Percentiles rank a stretch among this genome's conserved stretches.
Conservation (phyloP, 2,888 invertebrate genomes). For the Eristalinus sepulchralis region DNA sequence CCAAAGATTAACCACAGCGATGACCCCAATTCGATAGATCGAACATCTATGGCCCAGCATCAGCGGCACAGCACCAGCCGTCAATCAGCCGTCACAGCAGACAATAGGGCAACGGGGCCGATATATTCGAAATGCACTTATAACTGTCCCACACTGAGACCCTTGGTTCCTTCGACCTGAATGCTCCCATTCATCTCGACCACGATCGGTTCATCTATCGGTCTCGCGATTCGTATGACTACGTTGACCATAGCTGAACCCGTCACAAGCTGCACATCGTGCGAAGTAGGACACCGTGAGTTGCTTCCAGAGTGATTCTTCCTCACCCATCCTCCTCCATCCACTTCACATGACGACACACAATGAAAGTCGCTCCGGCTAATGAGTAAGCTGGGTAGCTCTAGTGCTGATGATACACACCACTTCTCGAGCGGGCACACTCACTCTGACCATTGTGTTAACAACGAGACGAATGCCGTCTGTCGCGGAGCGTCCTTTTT, state of each 20-base stretch:
- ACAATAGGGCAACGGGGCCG: slow-evolving; percentile 45
- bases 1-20: background rate
- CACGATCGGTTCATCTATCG: background rate
- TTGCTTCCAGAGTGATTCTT: background rate
- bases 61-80: slow-evolving; percentile 33
- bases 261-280: slow-evolving; percentile 17
- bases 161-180: slow-evolving; percentile 28
- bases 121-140: slow-evolving; percentile 39
- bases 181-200: background rate
- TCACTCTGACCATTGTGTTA: slow-evolving; percentile 39
- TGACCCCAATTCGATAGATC: slow-evolving; percentile 22
- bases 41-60: background rate
- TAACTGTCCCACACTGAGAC: slow-evolving; percentile 42
- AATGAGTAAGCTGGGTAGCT: slow-evolving; percentile 50
- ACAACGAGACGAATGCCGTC: slow-evolving; percentile 4
- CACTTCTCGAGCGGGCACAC: background rate
- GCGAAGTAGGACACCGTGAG: slow-evolving; percentile 45
- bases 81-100: slow-evolving; percentile 62
- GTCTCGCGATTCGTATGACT: slow-evolving; percentile 29
- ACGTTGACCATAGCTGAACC: slow-evolving; percentile 7
- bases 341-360: background rate
- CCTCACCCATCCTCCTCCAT: background rate
- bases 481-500: background rate
- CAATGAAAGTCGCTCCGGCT: slow-evolving; percentile 25
- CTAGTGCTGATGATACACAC: background rate